phyloP scores from a whole-genome alignment of 2,888 invertebrate species.

The Kuschelorhynchus macadamiae region DNA sequence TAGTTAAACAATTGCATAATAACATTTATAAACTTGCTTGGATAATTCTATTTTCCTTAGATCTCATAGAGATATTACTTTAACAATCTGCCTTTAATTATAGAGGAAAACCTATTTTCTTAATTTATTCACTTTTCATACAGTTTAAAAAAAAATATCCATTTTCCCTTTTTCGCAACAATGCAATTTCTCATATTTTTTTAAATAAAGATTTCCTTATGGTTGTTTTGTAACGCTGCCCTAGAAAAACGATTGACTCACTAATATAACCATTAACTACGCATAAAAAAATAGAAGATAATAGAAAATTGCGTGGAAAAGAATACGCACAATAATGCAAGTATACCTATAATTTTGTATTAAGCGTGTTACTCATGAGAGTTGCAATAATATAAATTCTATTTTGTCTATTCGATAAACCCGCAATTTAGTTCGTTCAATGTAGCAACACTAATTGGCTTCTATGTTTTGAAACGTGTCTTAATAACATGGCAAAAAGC shows the following conservation, averaged over 20 bases:
- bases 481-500: too few relatives aligned
- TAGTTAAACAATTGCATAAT: too few relatives aligned
- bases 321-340: constrained; percentile 15
- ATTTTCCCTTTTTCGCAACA: constrained; percentile 30
- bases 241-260: constrained; percentile 32
- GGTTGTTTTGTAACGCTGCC: constrained; percentile 26
- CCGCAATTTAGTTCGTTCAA: too few relatives aligned
- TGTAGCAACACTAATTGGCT: too few relatives aligned
- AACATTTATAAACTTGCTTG: too few relatives aligned
- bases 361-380: background rate
- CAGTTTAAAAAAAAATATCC: background rate
- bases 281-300: constrained; percentile 21
- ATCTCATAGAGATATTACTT: too few relatives aligned
- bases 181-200: constrained; percentile 23
- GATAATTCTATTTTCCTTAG: too few relatives aligned
- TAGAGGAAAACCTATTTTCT: constrained; percentile 30
- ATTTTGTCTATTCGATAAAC: background rate
- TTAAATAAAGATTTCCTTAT: constrained; percentile 21
- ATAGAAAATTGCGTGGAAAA: constrained; percentile 41
- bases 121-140: constrained; percentile 25
- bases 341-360: background rate
- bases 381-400: background rate
- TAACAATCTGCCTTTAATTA: constrained; percentile 28
- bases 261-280: constrained; percentile 15
- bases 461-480: too few relatives aligned